Conservation (phyloP, 2,797 vertebrate species). For the Lindbergichthys nudifrons region DNA sequence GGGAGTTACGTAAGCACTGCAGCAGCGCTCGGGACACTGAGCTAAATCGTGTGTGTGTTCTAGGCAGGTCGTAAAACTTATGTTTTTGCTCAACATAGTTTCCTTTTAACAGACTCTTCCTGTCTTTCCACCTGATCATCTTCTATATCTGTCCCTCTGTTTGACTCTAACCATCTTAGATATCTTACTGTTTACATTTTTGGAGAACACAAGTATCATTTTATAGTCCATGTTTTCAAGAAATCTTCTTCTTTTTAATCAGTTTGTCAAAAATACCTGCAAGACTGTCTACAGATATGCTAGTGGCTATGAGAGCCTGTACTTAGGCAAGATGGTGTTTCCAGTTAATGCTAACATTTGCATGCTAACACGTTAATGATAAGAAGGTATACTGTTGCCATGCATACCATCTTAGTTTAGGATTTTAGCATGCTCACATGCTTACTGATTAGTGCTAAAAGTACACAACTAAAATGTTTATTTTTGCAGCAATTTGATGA, state of each 20-base stretch:
- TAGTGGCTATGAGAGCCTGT: neutral
- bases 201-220: neutral
- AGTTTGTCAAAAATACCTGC: neutral
- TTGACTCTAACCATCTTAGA: slow-evolving; percentile 4
- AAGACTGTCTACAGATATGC: neutral
- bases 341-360: neutral
- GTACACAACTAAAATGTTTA: neutral
- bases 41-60: slow-evolving; percentile 54
- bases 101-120: slow-evolving; percentile 16
- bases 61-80: slow-evolving; percentile 16
- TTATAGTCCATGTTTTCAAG: neutral
- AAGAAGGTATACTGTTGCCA: no score
- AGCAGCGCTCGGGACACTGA: slow-evolving; percentile 65
- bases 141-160: slow-evolving; percentile 1
- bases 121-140: neutral
- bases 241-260: neutral
- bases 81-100: neutral
- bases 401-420: no score
- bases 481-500: neutral
- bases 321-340: neutral
- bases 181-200: slow-evolving; percentile 8
- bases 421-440: no score
- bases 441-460: no score
- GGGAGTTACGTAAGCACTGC: slow-evolving; percentile 82
- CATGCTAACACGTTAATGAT: neutral